These are phyloP conservation scores for Frieseomelitta varia DNA, from an alignment of 1,140 invertebrate genomes.

Conservation along the genomic window DNA sequence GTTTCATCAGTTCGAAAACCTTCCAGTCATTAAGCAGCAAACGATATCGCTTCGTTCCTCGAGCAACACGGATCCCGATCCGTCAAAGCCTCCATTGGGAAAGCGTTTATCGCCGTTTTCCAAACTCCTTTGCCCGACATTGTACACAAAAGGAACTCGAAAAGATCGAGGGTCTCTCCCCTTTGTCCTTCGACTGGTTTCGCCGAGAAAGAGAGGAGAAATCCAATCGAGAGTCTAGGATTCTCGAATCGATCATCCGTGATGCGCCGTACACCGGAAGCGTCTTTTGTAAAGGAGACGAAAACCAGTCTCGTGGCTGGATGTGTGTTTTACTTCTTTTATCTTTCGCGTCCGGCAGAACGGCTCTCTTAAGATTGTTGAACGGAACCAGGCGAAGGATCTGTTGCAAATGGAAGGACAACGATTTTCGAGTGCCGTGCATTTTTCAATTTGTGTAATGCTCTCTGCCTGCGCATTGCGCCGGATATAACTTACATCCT, in stretches of 20 bases:
- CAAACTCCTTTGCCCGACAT: not conserved
- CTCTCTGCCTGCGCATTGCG: not conserved
- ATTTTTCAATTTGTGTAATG: slow-evolving; percentile 39
- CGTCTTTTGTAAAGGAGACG: not conserved
- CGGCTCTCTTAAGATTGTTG: slow-evolving; percentile 3
- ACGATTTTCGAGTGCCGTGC: not conserved
- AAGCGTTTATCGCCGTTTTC: not conserved
- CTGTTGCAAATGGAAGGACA: not conserved
- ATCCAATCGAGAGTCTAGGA: not conserved
- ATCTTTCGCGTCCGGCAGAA: not conserved
- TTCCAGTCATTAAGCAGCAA: not conserved
- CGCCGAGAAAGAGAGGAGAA: not conserved
- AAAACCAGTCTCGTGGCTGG: not conserved
- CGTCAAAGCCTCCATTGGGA: not conserved
- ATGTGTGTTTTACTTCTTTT: not conserved
- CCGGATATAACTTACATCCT: not conserved
- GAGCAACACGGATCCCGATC: not conserved
- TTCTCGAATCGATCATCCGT: slow-evolving; percentile 13
- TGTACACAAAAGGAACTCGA: not conserved
- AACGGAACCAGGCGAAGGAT: not conserved
- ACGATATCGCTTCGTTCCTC: not conserved
- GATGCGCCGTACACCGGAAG: not conserved
- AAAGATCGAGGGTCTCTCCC: not conserved
- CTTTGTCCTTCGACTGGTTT: slow-evolving; percentile 1
- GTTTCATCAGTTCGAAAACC: not conserved